Percentiles rank a stretch among this genome's conserved stretches.
Evolutionary conservation across 2,888 invertebrate genomes (phyloP).

Genomic region (Leptopterna dolabrata): DNA sequence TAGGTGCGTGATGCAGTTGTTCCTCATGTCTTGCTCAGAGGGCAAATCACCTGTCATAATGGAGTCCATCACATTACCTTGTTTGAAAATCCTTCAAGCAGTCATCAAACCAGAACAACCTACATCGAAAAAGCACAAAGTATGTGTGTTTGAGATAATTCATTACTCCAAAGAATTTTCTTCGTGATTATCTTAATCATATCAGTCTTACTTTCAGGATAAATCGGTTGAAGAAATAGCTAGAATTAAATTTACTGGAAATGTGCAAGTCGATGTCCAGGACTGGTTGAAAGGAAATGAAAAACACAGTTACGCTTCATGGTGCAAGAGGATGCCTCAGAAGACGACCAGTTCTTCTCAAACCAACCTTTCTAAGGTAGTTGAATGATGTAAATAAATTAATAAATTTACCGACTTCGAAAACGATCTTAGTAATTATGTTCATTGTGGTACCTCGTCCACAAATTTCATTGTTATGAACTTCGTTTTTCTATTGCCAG

Average conservation of each 20-base stretch:
- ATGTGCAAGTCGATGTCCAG: slow-evolving; percentile 77
- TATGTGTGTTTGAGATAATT: slow-evolving; percentile 57
- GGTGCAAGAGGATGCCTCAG: slow-evolving; percentile 72
- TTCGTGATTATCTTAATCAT: neutral
- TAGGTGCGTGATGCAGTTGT: slow-evolving; percentile 84
- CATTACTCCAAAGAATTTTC: too few species aligned
- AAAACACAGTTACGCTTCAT: slow-evolving; percentile 77
- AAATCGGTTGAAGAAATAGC: slow-evolving; percentile 70
- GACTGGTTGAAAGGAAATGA: slow-evolving; percentile 81
- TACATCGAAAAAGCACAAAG: slow-evolving; percentile 71
- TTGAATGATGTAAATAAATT: neutral
- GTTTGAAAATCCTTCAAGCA: slow-evolving; percentile 89
- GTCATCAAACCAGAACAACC: slow-evolving; percentile 78
- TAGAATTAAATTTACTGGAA: slow-evolving; percentile 71
- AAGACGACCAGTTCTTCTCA: slow-evolving; percentile 61
- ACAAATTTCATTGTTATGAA: too few species aligned
- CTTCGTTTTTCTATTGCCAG: slow-evolving; percentile 37
- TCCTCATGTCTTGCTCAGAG: slow-evolving; percentile 81
- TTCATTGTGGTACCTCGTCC: too few species aligned
- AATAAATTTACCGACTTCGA: too few species aligned
- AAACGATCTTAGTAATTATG: too few species aligned
- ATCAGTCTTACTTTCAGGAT: slow-evolving; percentile 65
- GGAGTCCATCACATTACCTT: slow-evolving; percentile 92
- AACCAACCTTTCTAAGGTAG: slow-evolving; percentile 49
- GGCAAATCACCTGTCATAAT: slow-evolving; percentile 87